Evolutionary conservation across 2,113 vertebrate genomes (phyloP), one percentile per base, ranked within the genome.

Genomic region (Cricetomys ansorgei): DNA sequence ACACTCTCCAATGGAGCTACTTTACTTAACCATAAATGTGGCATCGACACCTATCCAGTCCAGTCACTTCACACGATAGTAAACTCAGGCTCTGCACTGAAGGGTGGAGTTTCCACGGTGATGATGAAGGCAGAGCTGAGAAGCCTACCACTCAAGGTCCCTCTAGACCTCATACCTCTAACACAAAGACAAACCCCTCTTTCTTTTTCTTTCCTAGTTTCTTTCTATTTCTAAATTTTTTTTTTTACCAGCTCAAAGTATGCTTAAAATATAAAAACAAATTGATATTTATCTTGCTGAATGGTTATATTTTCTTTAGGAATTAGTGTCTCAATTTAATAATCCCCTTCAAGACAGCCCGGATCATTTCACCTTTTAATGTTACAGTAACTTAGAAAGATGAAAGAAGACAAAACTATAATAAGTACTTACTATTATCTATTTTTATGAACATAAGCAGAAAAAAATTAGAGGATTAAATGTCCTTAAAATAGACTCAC

Each of bases 221-320:
- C 31, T 80, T 88, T 91, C 43, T 92, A 57, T 93, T 94, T 93
- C 40, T 76, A 45, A 70, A 95, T 80, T 23, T 11, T 16, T 62
- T 16, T 62, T 95, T 92, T 86, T 59, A 80, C 88, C 25, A 85
- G 65, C 79, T 95, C 62, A 86, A 91, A 96, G 73, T n/a, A 91
- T 29, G 29, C 92, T 95, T 92, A 94, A 97, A 94, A 94, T 59
- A 40, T 84, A 59, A 89, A 27, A 70, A 7, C 53, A 77, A 94
- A n/a, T 7, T 85, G 21, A 84, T 43, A 70, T 21, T 53, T 69
- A 57, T 70, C 73, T 88, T 13, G 8, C 50, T 40, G 67, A 55
- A 81, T n/a, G 77, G 50, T 65, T 70, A 7, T 53, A 43, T 92
- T 7, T 70, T 91, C 21, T 16, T 91, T 95, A 84, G 73, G n/a